Evolutionary conservation across 2,888 invertebrate genomes (phyloP), one percentile per base, ranked within the genome.

Genomic region (Scotopteryx bipunctaria): DNA sequence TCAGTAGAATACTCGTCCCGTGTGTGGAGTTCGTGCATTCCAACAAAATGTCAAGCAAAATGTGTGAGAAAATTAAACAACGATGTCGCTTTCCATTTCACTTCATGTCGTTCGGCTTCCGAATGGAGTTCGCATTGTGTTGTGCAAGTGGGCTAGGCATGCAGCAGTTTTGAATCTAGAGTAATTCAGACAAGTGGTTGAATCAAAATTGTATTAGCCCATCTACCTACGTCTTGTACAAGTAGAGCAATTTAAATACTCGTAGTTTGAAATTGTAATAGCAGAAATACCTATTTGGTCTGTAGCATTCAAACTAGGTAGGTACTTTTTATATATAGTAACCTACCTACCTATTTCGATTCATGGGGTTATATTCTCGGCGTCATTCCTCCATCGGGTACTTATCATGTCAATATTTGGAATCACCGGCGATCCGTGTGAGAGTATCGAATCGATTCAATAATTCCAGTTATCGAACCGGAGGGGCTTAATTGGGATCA

Each of bases 401-500:
- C n/a, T n/a, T n/a, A 25, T 40, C 27, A 8, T 78, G 78, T 78
- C 81, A 81, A 81, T 81, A 81, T 82, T 81, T 78, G 78, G 68
- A 70, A 76, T 76, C 73, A 67, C 66, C 61, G 64, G 61, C 66
- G 66, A 72, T 69, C 65, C 69, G 67, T 61, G 60, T 50, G 68
- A 56, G 66, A 63, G 55, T 63, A 64, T 66, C 66, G 63, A 63
- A 71, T 69, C 71, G 69, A 67, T 67, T 63, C 66, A 64, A 76
- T 79, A 77, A 81, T 76, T 64, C 83, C 80, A 73, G 79, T 82
- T 80, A 80, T 79, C 77, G 78, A 73, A 32, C 31, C 37, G 25
- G 76, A 67, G 66, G 57, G 72, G 75, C 75, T 85, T 86, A 83
- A 86, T 85, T 83, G 81, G 77, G 80, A 78, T 81, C 75, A 70